Conservation (phyloP, 2,888 invertebrate genomes). For the Lissonota sp. region DNA sequence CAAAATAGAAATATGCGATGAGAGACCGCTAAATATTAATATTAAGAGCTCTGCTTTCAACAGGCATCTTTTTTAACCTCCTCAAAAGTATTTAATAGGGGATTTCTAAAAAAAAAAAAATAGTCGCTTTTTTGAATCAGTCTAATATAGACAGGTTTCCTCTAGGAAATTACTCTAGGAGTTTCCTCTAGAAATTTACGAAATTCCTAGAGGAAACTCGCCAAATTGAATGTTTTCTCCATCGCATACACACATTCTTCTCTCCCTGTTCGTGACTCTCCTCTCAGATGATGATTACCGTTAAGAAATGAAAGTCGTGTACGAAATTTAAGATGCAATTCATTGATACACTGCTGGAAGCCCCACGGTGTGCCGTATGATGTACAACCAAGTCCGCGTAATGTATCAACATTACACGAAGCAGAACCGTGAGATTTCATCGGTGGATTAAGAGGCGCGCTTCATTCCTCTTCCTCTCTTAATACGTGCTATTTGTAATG, state of each 20-base stretch:
- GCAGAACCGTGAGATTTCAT: conserved; percentile 25
- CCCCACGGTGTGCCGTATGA: background rate
- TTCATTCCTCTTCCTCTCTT: conserved; percentile 10
- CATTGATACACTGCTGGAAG: conserved; percentile 20
- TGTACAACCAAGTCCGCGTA: conserved; percentile 10
- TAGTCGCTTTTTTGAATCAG: too few species aligned
- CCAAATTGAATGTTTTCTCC: too few species aligned
- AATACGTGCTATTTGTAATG: conserved; percentile 40
- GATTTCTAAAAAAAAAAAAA: too few species aligned
- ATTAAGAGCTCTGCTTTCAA: too few species aligned
- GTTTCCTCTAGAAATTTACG: too few species aligned
- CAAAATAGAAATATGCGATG: too few species aligned
- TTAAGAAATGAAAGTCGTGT: conserved; percentile 29
- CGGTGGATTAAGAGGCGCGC: conserved; percentile 19
- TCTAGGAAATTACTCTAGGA: too few species aligned
- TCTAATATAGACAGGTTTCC: too few species aligned
- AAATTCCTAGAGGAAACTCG: too few species aligned
- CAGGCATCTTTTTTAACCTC: background rate
- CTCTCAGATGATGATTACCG: conserved; percentile 8
- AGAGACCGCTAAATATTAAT: too few species aligned
- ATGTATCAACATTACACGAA: conserved; percentile 25
- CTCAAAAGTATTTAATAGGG: too few species aligned
- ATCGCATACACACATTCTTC: background rate
- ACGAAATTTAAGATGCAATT: conserved; percentile 17
- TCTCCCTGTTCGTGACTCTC: conserved; percentile 1